Evolutionary conservation across 2,888 invertebrate genomes (phyloP), one percentile per base, ranked within the genome.

Genomic region (Drosophila vallismaia): DNA sequence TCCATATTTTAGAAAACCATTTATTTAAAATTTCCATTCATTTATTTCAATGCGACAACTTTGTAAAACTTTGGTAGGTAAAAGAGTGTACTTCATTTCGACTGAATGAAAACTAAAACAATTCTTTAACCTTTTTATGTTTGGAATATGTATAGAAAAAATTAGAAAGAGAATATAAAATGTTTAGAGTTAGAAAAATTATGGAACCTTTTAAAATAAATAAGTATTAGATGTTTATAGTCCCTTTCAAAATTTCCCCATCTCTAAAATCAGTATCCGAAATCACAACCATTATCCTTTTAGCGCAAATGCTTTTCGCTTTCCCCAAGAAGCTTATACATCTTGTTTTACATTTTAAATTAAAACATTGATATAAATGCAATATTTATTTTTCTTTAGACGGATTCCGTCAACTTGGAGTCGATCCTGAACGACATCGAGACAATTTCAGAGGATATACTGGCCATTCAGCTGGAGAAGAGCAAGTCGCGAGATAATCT

Each of bases 391-490:
- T 26, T 0, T 3, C 31, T 31, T 0, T 69, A 90, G 90, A 89
- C 90, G 79, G 94, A 93, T 26, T 94, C 94, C 9, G 94, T 94
- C 0, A 95, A 95, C 84, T 92, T 95, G 42, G 95, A 95, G 77
- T 94, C 95, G 70, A 91, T 95, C 45, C 91, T 95, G 0, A 94
- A 94, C 63, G 95, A 95, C 70, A 94, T 95, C 5, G 94, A 95
- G 86, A 93, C 93, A 0, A 92, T 93, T 57, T 93, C 93, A 0
- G 90, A 90, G 57, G 91, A 92, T 44, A 90, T 92, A 14, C 63
- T 91, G 62, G 89, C 90, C 42, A 89, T 92, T 60, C 91, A 92
- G 62, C 50, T 91, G 49, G 89, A 90, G 26, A 90, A 89, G 45
- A 88, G 80, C 42, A 89, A 79, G 56, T 89, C 89, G 3, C 88